Conservation (phyloP, 2,797 vertebrate species). For the Characodon lateralis region DNA sequence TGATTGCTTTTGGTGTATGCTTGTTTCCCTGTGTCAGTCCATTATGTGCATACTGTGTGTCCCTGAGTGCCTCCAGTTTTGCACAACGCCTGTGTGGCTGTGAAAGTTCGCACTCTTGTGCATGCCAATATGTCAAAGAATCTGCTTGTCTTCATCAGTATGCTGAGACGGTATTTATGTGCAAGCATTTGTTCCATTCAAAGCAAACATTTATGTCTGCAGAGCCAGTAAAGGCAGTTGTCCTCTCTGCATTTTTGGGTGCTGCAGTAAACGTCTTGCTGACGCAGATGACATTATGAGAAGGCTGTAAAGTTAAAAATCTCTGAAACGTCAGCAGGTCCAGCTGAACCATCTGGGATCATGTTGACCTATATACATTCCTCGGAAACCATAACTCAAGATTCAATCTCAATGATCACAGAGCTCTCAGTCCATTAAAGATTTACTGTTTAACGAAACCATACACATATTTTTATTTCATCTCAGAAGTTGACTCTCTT, state of each 20-base stretch:
- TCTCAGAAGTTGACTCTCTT: conserved; percentile 26
- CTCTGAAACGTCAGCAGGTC: conserved; percentile 30
- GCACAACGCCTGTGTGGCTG: background rate
- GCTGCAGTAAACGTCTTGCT: conserved; percentile 46
- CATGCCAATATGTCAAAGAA: conserved; percentile 19
- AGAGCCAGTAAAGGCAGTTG: conserved; percentile 6
- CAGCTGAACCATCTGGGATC: conserved; percentile 48
- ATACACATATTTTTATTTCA: conserved; percentile 47
- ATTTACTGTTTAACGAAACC: conserved; percentile 70
- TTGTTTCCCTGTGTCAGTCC: conserved; percentile 14
- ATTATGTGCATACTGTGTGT: conserved; percentile 10
- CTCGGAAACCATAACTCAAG: conserved; percentile 57
- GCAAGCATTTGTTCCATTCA: conserved; percentile 36
- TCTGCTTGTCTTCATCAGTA: conserved; percentile 56
- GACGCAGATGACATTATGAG: conserved; percentile 38
- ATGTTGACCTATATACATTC: conserved; percentile 61
- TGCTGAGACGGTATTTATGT: conserved; percentile 42
- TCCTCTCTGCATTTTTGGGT: conserved; percentile 27
- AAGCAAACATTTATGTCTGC: conserved; percentile 58
- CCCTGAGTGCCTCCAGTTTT: conserved; percentile 25
- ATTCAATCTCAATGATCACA: conserved; percentile 53
- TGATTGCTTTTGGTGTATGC: conserved; percentile 48
- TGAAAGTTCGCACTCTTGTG: conserved; percentile 15
- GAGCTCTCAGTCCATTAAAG: conserved; percentile 54
- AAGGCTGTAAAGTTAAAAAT: conserved; percentile 40